Base-by-base conservation (phyloP, 2,888 invertebrate species). In the Platypus cylindrus region DNA sequence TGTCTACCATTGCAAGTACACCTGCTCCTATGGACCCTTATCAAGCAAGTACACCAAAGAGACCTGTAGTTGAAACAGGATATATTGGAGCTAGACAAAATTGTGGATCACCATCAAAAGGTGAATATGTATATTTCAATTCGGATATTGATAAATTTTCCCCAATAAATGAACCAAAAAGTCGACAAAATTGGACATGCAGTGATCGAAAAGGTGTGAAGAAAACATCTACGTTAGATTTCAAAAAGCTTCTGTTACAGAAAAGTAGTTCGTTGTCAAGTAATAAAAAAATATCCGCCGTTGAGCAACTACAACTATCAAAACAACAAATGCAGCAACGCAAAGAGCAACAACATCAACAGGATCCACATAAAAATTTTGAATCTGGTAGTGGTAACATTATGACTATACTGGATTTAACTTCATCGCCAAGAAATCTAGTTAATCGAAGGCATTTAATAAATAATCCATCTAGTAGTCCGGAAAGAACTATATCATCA, bases 181-280 rank as follows among this genome's bases (percentile, higher is more conserved):
- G 55, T 3, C 48, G 63, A 14, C 60, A 62, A 47, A 71, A 62
- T 45, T 63, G 63, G 62, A 58, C 70, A 15, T 78, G 77, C 47
- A 73, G 72, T 4, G 77, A 78, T 56, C 66, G 76, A 43, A 69
- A 73, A 48, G 75, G 74, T 1, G 36, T 37, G 1, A 73, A 76
- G 38, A 78, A 82, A 52, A 87, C 85, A 0, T 84, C 83, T 2
- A 68, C 86, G 40, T 66, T 82, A 53, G 86, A 87, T 60, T 89
- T 89, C 56, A 89, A 89, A 56, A 76, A 78, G 51, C 64, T 86
- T 15, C 63, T 86, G 20, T 78, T 83, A 50, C 83, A 83, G 49
- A 81, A 80, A 47, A 73, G 75, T 2, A 63, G 70, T 38, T 63
- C 63, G 24, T 65, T 71, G 17, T 38, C 47, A 2, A 67, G 70